Percentiles rank a stretch among this genome's conserved stretches.
Conservation (phyloP, 2,797 vertebrate genomes). For the Chaenodraco wilsoni region DNA sequence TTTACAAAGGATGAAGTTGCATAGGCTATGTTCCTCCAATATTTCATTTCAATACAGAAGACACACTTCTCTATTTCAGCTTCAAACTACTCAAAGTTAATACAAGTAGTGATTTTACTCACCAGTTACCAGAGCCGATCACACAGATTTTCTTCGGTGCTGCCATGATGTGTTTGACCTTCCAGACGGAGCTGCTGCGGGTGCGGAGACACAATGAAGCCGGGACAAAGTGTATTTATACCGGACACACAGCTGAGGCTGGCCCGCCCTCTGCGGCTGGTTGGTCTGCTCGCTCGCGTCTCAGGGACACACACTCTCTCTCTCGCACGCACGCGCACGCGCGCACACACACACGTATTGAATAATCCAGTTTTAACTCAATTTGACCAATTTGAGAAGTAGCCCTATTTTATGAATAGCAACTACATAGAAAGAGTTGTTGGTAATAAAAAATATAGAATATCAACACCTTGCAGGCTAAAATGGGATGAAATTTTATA, state of each 20-base stretch:
- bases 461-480: too few relatives aligned
- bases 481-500: too few relatives aligned
- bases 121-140: conserved; percentile 98
- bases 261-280: conserved; percentile 56
- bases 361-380: too few relatives aligned
- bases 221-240: conserved; percentile 72
- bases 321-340: too few relatives aligned
- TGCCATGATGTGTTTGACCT: conserved; percentile 72
- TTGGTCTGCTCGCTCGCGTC: conserved; percentile 45
- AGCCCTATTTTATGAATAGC: too few relatives aligned
- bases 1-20: conserved; percentile 12
- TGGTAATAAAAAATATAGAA: too few relatives aligned
- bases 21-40: not conserved
- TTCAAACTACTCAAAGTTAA: not conserved
- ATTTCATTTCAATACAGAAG: too few relatives aligned
- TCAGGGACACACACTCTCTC: conserved; percentile 3
- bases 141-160: conserved; percentile 88
- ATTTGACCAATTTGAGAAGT: too few relatives aligned
- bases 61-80: not conserved
- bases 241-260: conserved; percentile 24
- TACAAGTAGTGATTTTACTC: conserved; percentile 61
- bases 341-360: too few relatives aligned
- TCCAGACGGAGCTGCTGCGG: conserved; percentile 47
- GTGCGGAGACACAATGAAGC: conserved; percentile 25
- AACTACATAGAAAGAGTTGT: too few relatives aligned